These are phyloP conservation scores for Agrochola macilenta DNA, from an alignment of 2,888 invertebrate species.

Conservation along the genomic window DNA sequence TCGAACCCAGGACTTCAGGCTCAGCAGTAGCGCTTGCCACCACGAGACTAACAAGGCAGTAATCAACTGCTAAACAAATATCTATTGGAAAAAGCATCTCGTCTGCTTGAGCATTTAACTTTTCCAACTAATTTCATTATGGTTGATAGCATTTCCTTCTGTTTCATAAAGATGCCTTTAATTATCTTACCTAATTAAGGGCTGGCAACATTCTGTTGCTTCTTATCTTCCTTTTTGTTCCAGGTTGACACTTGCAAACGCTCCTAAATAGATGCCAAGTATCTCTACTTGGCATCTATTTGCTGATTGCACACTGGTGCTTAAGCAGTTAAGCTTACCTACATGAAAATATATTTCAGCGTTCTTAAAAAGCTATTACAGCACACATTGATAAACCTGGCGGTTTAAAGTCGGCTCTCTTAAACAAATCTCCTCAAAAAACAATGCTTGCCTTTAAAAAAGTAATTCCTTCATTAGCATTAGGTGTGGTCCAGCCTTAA, in stretches of 20 bases:
- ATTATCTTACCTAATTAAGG: background rate
- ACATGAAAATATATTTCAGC: too few relatives aligned
- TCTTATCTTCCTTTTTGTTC: background rate
- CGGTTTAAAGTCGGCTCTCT: background rate
- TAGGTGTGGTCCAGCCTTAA: slow-evolving; percentile 40
- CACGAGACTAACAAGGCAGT: too few relatives aligned
- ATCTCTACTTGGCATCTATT: too few relatives aligned
- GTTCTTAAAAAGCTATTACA: background rate
- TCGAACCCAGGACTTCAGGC: too few relatives aligned
- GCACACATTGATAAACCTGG: background rate
- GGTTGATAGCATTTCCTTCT: background rate
- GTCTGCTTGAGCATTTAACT: background rate
- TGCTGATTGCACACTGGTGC: background rate
- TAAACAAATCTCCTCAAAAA: slow-evolving; percentile 10
- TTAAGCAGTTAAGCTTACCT: background rate
- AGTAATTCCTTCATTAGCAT: slow-evolving; percentile 1
- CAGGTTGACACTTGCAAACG: background rate
- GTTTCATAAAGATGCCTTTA: background rate
- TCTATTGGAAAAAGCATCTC: background rate
- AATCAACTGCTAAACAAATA: background rate
- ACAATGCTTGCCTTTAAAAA: background rate
- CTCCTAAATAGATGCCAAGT: background rate
- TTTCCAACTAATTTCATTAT: background rate
- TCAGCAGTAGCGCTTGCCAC: too few relatives aligned
- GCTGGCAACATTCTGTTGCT: background rate